Percentiles rank a stretch among this genome's conserved stretches.
Evolutionary conservation across 2,888 invertebrate species (phyloP).

Genomic region (Hedya salicella): DNA sequence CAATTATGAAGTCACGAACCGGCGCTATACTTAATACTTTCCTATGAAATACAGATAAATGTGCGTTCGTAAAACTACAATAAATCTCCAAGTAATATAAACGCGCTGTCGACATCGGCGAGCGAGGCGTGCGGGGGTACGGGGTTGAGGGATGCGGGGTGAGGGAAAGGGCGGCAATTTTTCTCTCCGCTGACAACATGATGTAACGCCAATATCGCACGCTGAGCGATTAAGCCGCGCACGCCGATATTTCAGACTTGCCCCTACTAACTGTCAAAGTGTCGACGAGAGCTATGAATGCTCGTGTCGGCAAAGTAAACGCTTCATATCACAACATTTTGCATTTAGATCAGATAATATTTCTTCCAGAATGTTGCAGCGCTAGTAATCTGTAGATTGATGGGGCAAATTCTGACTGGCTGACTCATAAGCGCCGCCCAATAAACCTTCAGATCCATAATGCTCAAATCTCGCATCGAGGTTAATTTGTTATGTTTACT

Average conservation of each 20-base stretch:
- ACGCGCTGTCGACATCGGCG: constrained; percentile 76
- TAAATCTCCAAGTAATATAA: constrained; percentile 81
- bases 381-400: too few relatives aligned
- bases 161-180: constrained; percentile 78
- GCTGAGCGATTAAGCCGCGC: constrained; percentile 84
- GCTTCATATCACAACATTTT: constrained; percentile 41
- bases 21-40: constrained; percentile 47
- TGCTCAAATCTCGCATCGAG: too few relatives aligned
- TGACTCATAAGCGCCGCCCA: too few relatives aligned
- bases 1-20: constrained; percentile 35
- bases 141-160: constrained; percentile 56
- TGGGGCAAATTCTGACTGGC: too few relatives aligned
- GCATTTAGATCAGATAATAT: too few relatives aligned
- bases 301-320: constrained; percentile 51
- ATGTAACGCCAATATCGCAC: constrained; percentile 85
- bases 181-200: constrained; percentile 84
- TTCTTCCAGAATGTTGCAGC: too few relatives aligned
- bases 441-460: too few relatives aligned
- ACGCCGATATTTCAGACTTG: constrained; percentile 84
- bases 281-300: constrained; percentile 70
- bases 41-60: constrained; percentile 67
- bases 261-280: constrained; percentile 84
- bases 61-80: constrained; percentile 78
- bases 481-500: too few relatives aligned
- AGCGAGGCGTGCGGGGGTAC: constrained; percentile 59